Evolutionary conservation across 1,140 invertebrate genomes (phyloP), one percentile per base, ranked within the genome.

Genomic region (Formica selysi): DNA sequence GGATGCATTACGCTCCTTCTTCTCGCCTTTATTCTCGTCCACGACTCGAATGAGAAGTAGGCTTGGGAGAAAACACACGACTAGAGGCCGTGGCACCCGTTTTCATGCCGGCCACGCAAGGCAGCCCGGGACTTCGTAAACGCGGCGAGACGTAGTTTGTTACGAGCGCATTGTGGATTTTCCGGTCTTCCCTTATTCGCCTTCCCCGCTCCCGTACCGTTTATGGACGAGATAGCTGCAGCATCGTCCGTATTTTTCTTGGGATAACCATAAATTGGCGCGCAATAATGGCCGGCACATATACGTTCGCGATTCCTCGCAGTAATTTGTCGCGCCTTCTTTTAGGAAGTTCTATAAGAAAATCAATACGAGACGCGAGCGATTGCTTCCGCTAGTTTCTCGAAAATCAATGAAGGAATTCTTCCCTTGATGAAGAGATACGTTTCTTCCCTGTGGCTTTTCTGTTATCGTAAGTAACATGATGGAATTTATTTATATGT

Each of bases 131-230:
- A 62, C 68, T 61, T 74, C 26, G 57, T 70, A 26, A 44, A 78
- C 67, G 88, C 85, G 76, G 61, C 65, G 36, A 19, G 38, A 68
- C 38, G 85, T 85, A 87, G 87, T 87, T 91, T 91, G 76, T 91
- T 89, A 87, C 88, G 74, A 38, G 70, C 59, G 73, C 91, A 91
- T 91, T 91, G 86, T 91, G 76, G 70, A 85, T 91, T 79, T 86
- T 73, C 76, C 73, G 29, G 54, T 61, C 57, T 88, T 36, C 64
- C 41, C 36, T 57, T 73, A 73, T 73, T 41, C 54, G 48, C 48
- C 48, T 19, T 51, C 48, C 29, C 2, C 44, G 38, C 70, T 76
- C 57, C 51, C 71, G 48, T 70, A 65, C 57, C 64, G 62, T 51
- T 51, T 51, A 67, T 36, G 68, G 44, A 81, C 61, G 70, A 79